Evolutionary conservation across 2,797 vertebrate genomes (phyloP), one percentile per base, ranked within the genome.

Genomic region (Argya squamiceps): DNA sequence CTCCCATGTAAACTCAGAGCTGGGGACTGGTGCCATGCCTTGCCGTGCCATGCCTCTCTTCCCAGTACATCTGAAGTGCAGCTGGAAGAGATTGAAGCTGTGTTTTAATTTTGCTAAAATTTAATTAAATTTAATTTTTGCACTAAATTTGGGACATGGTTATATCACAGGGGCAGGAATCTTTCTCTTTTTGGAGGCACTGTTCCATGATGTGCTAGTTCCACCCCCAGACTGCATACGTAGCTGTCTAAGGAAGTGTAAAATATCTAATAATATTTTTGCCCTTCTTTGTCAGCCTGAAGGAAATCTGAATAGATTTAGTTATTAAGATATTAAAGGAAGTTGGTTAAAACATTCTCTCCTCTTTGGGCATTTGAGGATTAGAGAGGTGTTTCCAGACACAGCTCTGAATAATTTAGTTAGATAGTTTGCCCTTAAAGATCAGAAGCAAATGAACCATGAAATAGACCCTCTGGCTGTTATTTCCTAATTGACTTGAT

Each of bases 321-420:
- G 74, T 96, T 89, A 96, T 97, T 93, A 95, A 97, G 95, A 94
- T 97, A 93, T 96, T 97, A 95, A 96, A 88, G 58, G 26, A 86
- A 92, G 77, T 81, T 93, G 79, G 75, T 91, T 94, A 93, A 97
- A 96, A 95, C 81, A 74, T 84, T 92, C 71, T 89, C 37, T 82
- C 24, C 81, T 96, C 96, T 97, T 87, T 93, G 73, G 96, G 63
- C 89, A 96, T 82, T 82, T 77, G 77, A 97, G 93, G 93, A 88
- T 95, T 96, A 81, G 70, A 97, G 89, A 95, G 75, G 69, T 93
- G 85, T 95, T 98, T 96, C 93, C 73, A 96, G 93, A 96, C 65
- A 95, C 39, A 94, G 64, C 37, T 80, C 82, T 93, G 97, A 97
- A 97, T 91, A 91, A 97, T 98, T 97, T 96, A 98, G 97, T 97